Evolutionary conservation across 2,888 invertebrate genomes (phyloP).

Genomic region (Rhaphigaster nebulosa): DNA sequence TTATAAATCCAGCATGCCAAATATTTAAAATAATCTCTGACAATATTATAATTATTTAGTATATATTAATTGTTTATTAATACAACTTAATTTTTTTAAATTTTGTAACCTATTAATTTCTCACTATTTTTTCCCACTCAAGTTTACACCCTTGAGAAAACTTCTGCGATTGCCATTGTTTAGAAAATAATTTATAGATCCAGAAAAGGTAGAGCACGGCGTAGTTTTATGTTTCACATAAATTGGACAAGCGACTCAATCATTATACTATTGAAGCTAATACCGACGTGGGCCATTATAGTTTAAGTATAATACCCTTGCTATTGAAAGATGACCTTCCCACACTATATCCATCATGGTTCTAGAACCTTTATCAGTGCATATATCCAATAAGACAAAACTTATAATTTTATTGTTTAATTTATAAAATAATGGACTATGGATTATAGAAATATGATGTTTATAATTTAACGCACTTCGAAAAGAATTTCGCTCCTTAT

Average conservation of each 20-base stretch:
- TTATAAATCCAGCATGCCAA: no score
- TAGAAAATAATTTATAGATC: background rate
- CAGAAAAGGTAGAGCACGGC: background rate
- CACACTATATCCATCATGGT: background rate
- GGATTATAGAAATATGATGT: no score
- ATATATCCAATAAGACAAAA: background rate
- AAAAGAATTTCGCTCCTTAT: no score
- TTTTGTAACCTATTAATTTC: background rate
- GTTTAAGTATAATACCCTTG: slow-evolving; percentile 9
- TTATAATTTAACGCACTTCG: no score
- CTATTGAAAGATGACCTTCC: slow-evolving; percentile 21
- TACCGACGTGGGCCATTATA: background rate
- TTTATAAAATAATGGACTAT: no score
- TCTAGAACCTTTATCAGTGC: background rate
- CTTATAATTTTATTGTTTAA: background rate
- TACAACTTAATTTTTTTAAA: no score
- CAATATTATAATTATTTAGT: no score
- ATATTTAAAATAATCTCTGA: no score
- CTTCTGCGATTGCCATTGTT: background rate
- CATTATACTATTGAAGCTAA: slow-evolving; percentile 31
- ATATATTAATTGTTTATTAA: no score
- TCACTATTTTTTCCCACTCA: background rate
- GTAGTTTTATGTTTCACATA: background rate
- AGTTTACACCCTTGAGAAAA: background rate
- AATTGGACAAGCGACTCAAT: background rate